Evolutionary conservation across 2,797 vertebrate genomes (phyloP), one percentile per base, ranked within the genome.

Genomic region (Spondyliosoma cantharus): DNA sequence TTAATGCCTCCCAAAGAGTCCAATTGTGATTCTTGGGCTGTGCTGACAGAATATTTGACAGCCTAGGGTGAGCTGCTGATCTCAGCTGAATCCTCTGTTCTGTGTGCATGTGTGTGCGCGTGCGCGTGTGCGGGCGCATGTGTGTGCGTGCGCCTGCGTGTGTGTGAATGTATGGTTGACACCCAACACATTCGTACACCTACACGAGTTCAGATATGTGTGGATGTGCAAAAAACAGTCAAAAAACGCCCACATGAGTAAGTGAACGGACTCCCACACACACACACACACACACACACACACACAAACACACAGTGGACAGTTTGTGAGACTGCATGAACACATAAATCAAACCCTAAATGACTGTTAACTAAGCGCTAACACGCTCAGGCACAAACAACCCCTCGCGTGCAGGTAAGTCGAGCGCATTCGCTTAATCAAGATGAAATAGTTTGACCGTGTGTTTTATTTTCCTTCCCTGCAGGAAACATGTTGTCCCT

Each of bases 1-100:
- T 94, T 93, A 93, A 94, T 91, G 92, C 91, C 91, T 93, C 90
- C 90, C 91, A 92, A 92, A 93, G 90, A 93, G 90, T 93, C 92
- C 92, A 93, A 93, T 93, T 93, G 92, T 93, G 89, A 92, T 93
- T 92, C 91, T 92, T 92, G 88, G 90, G 89, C 89, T 93, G 91
- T 86, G 92, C 92, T 94, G 93, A 93, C 92, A 93, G 91, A 92
- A 90, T 89, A 92, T 93, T 92, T 91, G 92, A 94, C 93, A 92
- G 91, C 86, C 88, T 58, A 80, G 89, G 87, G 91, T 91, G 87
- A 93, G 89, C 87, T 93, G 92, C 93, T 94, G 93, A 95, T 91
- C 92, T 94, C 92, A 95, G 93, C 91, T 90, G 87, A 92, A 93
- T 92, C 90, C 88, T 90, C 81, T 89, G 89, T 90, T 85, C 68